phyloP scores from a whole-genome alignment of 2,113 vertebrate genomes.

The Haplochromis vanheusdeni region DNA sequence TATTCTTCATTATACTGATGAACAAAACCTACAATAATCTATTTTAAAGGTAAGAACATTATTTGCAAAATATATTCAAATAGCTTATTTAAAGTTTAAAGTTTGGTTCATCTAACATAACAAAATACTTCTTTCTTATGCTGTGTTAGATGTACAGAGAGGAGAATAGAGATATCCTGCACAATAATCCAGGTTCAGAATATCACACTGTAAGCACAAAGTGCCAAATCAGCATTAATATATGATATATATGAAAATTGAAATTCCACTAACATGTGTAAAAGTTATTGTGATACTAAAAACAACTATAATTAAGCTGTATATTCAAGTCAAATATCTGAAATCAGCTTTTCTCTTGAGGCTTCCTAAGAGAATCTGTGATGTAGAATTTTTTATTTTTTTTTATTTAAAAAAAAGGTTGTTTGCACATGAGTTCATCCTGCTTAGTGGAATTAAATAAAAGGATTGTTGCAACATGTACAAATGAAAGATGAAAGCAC shows the following conservation, averaged over 20 bases:
- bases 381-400: rapidly evolving
- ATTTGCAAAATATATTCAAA: not conserved
- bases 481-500: not conserved
- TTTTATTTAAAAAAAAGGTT: not conserved
- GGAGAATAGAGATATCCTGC: not conserved
- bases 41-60: slow-evolving; percentile 1
- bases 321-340: not conserved
- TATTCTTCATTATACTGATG: not conserved
- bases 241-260: not conserved
- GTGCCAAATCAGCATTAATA: not conserved
- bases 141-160: not conserved
- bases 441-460: not conserved
- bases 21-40: not conserved
- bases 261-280: not conserved
- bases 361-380: not conserved
- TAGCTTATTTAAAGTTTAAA: not conserved
- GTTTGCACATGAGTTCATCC: not conserved
- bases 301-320: not conserved
- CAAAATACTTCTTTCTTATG: not conserved
- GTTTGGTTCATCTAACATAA: not conserved
- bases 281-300: not conserved
- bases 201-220: not conserved
- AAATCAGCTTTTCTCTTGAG: not conserved
- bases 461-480: not conserved
- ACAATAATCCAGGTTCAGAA: not conserved